These are phyloP conservation scores for Perizoma affinitatum DNA, from an alignment of 2,888 invertebrate genomes.

Conservation along the genomic window DNA sequence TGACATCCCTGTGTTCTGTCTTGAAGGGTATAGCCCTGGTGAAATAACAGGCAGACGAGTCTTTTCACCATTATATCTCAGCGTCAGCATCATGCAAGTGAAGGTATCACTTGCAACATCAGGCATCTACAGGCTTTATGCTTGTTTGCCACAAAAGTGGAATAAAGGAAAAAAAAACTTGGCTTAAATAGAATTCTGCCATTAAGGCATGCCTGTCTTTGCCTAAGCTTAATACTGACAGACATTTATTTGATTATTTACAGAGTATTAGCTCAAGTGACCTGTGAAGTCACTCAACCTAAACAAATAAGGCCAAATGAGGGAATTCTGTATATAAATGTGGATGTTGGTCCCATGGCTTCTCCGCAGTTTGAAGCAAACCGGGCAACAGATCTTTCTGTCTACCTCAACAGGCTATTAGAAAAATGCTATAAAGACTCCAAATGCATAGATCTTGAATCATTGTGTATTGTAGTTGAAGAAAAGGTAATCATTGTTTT, in stretches of 20 bases:
- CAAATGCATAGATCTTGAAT: slow-evolving; percentile 95
- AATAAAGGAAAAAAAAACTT: too few species aligned
- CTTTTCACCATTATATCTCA: too few species aligned
- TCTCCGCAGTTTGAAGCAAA: slow-evolving; percentile 93
- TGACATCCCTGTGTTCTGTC: too few species aligned
- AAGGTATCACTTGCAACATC: too few species aligned
- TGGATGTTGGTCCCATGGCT: slow-evolving; percentile 94
- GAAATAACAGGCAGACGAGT: too few species aligned
- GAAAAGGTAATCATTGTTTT: slow-evolving; percentile 87
- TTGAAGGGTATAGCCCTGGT: too few species aligned
- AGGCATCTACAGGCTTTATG: too few species aligned
- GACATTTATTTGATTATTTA: slow-evolving; percentile 37
- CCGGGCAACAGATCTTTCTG: slow-evolving; percentile 87
- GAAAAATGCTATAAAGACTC: slow-evolving; percentile 96
- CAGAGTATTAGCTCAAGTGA: slow-evolving; percentile 94
- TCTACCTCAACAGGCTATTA: slow-evolving; percentile 91
- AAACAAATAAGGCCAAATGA: slow-evolving; percentile 94
- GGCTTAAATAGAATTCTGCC: too few species aligned
- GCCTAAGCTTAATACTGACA: too few species aligned
- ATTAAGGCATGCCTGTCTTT: too few species aligned
- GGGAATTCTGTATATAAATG: slow-evolving; percentile 92
- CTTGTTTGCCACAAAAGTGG: too few species aligned
- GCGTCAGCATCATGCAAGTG: too few species aligned
- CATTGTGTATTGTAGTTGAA: slow-evolving; percentile 96
- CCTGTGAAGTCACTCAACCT: slow-evolving; percentile 94